Percentiles rank a stretch among this genome's conserved stretches.
Conservation (phyloP, 1,140 invertebrate species). For the Drosophila tropicalis region DNA sequence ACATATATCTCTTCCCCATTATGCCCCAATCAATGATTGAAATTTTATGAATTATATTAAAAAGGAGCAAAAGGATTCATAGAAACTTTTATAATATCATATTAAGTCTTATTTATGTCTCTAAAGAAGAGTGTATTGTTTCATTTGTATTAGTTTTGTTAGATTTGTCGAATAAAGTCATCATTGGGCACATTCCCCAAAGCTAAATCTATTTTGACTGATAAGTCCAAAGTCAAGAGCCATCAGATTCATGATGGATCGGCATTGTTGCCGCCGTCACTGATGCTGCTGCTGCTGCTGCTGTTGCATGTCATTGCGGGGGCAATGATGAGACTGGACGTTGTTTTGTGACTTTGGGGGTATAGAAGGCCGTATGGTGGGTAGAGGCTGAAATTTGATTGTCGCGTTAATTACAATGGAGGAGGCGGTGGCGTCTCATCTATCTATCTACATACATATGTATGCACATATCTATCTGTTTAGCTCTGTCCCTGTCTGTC, state of each 20-base stretch:
- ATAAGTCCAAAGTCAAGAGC: constrained; percentile 21
- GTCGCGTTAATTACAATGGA: constrained; percentile 73
- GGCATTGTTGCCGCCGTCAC: constrained; percentile 27
- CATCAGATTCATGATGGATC: constrained; percentile 49
- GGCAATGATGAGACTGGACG: constrained; percentile 43
- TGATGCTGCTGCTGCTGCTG: constrained; percentile 29
- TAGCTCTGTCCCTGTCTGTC: background rate
- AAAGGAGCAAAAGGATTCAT: too few relatives aligned
- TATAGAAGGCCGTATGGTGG: constrained; percentile 33
- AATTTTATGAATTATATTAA: too few relatives aligned
- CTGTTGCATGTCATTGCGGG: constrained; percentile 53
- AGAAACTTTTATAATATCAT: too few relatives aligned
- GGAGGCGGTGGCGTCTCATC: constrained; percentile 14
- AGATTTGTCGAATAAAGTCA: constrained; percentile 3
- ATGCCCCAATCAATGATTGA: too few relatives aligned
- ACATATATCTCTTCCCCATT: too few relatives aligned
- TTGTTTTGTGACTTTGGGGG: constrained; percentile 43
- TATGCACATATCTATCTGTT: constrained; percentile 7
- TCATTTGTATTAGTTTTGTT: background rate
- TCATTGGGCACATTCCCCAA: background rate
- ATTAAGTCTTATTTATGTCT: too few relatives aligned
- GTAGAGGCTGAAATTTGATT: constrained; percentile 63
- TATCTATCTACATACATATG: constrained; percentile 19
- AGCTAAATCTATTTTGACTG: constrained; percentile 35
- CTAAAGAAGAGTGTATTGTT: background rate